A percentile compares a stretch with the other conserved stretches of the same genome.
Conservation (phyloP, 2,797 vertebrate genomes). For the Serranus cabrilla region DNA sequence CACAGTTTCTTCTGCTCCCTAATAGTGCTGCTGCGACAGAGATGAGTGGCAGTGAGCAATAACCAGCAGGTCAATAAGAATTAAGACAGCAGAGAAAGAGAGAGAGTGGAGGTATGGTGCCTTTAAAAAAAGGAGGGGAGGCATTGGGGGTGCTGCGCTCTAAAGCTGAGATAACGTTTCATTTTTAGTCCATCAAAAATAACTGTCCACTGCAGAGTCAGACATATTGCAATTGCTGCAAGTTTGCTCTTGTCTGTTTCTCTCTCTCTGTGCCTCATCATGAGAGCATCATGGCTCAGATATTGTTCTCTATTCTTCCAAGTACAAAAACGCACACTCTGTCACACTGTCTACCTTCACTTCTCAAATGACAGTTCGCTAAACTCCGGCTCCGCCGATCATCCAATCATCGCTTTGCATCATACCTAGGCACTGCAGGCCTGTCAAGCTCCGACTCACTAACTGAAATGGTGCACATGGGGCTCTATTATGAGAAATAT, state of each 20-base stretch:
- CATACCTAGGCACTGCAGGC: background rate
- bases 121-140: background rate
- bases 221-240: slow-evolving; percentile 17
- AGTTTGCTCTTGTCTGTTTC: background rate
- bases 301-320: slow-evolving; percentile 4
- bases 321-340: background rate
- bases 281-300: slow-evolving; percentile 1
- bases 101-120: slow-evolving; percentile 20
- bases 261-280: slow-evolving; percentile 1
- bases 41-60: slow-evolving; percentile 56
- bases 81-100: slow-evolving; percentile 37
- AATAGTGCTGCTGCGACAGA: slow-evolving; percentile 49
- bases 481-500: background rate
- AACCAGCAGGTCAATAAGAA: slow-evolving; percentile 67
- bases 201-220: slow-evolving; percentile 25
- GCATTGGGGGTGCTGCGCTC: background rate
- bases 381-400: background rate
- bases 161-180: slow-evolving; percentile 34
- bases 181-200: slow-evolving; percentile 48
- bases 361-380: slow-evolving; percentile 4
- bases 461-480: too few relatives aligned
- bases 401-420: background rate
- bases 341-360: background rate
- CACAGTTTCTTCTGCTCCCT: slow-evolving; percentile 20
- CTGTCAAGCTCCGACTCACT: background rate